phyloP scores from a whole-genome alignment of 2,113 vertebrate species.

The Dendrocopos noguchii region DNA sequence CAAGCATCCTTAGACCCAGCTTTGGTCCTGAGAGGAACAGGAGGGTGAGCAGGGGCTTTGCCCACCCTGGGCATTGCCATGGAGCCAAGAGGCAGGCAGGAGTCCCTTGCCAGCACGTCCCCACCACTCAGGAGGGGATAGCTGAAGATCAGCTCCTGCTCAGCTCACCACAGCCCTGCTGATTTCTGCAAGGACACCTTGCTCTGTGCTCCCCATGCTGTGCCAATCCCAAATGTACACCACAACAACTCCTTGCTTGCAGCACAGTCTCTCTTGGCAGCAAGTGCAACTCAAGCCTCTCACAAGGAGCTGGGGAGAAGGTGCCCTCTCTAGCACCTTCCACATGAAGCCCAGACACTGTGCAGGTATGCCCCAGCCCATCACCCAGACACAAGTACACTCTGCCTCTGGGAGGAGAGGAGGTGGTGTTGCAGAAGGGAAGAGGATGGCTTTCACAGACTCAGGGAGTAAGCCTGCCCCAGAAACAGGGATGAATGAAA shows the following conservation, averaged over 20 bases:
- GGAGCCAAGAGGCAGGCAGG: neutral
- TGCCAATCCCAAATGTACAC: neutral
- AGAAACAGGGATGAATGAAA: neutral
- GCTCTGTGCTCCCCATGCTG: neutral
- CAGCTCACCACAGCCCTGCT: neutral
- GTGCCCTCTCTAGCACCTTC: neutral
- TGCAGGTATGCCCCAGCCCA: neutral
- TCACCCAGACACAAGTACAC: neutral
- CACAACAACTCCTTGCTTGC: neutral
- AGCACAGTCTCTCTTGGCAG: neutral
- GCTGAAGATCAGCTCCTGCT: neutral
- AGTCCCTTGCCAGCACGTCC: accelerated
- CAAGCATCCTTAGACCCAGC: neutral
- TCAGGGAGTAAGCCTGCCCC: neutral
- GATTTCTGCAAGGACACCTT: neutral
- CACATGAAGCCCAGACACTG: neutral
- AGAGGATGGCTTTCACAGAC: neutral
- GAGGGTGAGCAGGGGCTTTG: neutral
- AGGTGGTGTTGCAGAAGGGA: neutral
- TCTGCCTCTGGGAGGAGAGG: neutral
- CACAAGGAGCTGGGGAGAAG: neutral
- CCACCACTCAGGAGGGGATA: neutral
- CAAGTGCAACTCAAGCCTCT: neutral
- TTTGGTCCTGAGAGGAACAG: neutral
- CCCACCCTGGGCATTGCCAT: neutral